Base-by-base conservation (phyloP, 1,140 invertebrate species). In the Periplaneta americana region DNA sequence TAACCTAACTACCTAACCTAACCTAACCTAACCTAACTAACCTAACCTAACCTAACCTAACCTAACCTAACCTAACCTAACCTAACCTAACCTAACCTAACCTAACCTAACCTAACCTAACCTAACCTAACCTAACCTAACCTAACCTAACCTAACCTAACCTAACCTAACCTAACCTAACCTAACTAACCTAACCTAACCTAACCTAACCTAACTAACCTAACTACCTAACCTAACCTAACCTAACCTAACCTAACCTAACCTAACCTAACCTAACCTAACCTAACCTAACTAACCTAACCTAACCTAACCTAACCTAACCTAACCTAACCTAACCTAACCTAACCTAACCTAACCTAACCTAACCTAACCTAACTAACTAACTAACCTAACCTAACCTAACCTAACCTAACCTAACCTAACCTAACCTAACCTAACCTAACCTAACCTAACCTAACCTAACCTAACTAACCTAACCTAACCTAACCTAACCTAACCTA, bases 351-450 rank as follows among this genome's bases (percentile, higher is more conserved):
- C 84, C 81, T 81, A 83, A 85, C 82, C 83, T 82, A 84, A 84
- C 36, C 84, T 78, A 82, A 85, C 85, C 85, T 83, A 84, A 84
- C 85, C 85, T 84, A 86, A 86, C 85, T 83, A n/a, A n/a, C n/a
- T 84, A 86, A 85, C 85, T 83, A 84, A 85, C 85, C 85, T 83
- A 84, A 84, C 85, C 85, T 84, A 86, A 86, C 85, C 84, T 84
- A 86, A 85, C 85, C 84, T 83, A 86, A 86, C 85, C 85, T 84
- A 86, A 86, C 85, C 85, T 82, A 82, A 84, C 82, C 84, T 84
- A 85, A 86, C 84, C 85, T 83, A 85, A 85, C 84, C 85, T 83
- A 86, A 86, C 85, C 85, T 85, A 86, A 86, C 85, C 85, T 84
- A 85, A 86, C 85, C 85, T 84, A 85, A 85, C 85, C 83, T 84